phyloP scores from a whole-genome alignment of 2,797 vertebrate species.

The Percopsis omiscomaycus region DNA sequence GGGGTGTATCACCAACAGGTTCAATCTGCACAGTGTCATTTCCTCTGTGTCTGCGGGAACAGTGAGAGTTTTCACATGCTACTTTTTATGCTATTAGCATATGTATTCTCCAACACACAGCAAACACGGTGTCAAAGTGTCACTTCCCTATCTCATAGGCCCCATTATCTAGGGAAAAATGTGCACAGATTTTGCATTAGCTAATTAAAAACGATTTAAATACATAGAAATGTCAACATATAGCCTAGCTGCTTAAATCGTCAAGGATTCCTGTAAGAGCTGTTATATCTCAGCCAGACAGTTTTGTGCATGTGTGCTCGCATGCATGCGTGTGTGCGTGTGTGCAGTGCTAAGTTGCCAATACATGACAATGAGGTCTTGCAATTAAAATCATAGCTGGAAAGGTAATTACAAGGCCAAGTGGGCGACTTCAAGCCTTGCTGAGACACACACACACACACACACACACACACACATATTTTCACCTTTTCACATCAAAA shows the following conservation, averaged over 20 bases:
- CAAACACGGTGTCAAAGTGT: constrained; percentile 37
- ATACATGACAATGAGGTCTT: constrained; percentile 22
- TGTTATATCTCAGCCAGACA: constrained; percentile 16
- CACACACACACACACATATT: constrained; percentile 30
- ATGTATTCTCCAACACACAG: constrained; percentile 12
- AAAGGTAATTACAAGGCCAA: constrained; percentile 67
- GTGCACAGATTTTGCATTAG: background rate
- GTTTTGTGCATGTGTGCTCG: constrained; percentile 3
- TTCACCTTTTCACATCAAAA: constrained; percentile 15
- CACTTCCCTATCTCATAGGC: constrained; percentile 15
- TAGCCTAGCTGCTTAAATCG: constrained; percentile 35
- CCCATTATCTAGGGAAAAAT: background rate
- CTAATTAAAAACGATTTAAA: constrained; percentile 35
- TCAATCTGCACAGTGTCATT: background rate
- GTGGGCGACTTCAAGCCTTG: constrained; percentile 59
- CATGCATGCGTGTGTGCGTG: constrained; percentile 4
- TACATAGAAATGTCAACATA: constrained; percentile 36
- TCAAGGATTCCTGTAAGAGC: constrained; percentile 40
- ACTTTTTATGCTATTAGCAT: constrained; percentile 23
- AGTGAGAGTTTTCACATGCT: constrained; percentile 27
- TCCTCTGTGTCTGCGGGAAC: constrained; percentile 11
- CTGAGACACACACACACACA: constrained; percentile 37
- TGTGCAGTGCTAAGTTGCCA: constrained; percentile 30
- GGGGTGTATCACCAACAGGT: background rate
- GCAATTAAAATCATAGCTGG: constrained; percentile 62